Evolutionary conservation across 2,797 vertebrate genomes (phyloP).

Genomic region (Alectoris magna): DNA sequence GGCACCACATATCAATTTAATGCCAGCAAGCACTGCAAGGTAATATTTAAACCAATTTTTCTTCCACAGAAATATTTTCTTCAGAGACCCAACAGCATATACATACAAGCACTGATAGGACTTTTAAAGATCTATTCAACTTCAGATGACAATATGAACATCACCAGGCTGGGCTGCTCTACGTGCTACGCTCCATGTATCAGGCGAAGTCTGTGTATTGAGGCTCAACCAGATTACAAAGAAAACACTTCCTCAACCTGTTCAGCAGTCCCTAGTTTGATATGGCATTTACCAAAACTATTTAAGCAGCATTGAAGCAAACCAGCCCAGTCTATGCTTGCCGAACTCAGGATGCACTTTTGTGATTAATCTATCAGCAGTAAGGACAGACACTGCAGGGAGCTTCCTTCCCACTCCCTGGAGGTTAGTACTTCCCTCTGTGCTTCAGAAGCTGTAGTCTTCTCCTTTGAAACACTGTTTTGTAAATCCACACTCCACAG

Average conservation of each 20-base stretch:
- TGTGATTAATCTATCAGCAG: background rate
- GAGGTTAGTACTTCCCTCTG: background rate
- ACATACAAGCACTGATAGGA: background rate
- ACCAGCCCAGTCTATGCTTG: fast-evolving
- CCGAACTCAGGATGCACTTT: fast-evolving
- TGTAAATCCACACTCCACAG: background rate
- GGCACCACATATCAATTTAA: background rate
- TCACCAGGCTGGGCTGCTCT: background rate
- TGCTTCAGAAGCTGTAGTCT: background rate
- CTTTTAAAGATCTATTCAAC: background rate
- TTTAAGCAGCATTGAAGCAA: background rate
- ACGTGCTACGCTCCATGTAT: fast-evolving
- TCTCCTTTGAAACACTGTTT: background rate
- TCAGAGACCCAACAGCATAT: background rate
- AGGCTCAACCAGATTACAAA: background rate
- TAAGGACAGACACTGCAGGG: background rate
- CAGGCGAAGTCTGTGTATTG: background rate
- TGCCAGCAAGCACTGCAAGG: background rate
- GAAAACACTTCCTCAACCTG: background rate
- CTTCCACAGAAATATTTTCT: background rate
- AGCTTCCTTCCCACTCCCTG: background rate
- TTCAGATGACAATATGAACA: background rate
- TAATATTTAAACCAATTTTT: background rate
- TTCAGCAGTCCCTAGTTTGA: background rate
- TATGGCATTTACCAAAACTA: background rate